A percentile compares a stretch with the other conserved stretches of the same genome.
Evolutionary conservation across 2,797 vertebrate species (phyloP).

Genomic region (Iguana delicatissima): DNA sequence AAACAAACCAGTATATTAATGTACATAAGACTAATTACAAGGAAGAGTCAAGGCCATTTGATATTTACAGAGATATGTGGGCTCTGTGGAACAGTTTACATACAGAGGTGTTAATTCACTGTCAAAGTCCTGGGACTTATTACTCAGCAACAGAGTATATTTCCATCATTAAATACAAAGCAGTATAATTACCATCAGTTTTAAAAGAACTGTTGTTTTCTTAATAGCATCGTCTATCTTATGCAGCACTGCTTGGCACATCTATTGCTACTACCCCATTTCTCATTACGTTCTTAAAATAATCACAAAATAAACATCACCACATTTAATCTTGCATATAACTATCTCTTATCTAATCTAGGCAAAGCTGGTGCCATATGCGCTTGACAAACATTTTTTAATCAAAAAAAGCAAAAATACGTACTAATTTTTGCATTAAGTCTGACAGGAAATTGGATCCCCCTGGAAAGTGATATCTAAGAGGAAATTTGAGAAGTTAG

Average conservation of each 20-base stretch:
- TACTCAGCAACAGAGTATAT: slow-evolving; percentile 59
- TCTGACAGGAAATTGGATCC: slow-evolving; percentile 83
- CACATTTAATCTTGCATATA: slow-evolving; percentile 69
- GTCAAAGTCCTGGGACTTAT: slow-evolving; percentile 52
- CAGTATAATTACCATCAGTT: slow-evolving; percentile 52
- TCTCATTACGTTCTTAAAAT: slow-evolving; percentile 69
- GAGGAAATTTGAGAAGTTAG: slow-evolving; percentile 76
- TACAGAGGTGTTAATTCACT: slow-evolving; percentile 50
- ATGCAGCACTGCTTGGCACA: slow-evolving; percentile 25
- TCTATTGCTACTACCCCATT: slow-evolving; percentile 16
- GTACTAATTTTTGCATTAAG: slow-evolving; percentile 74
- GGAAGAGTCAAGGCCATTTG: slow-evolving; percentile 17
- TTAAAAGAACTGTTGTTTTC: slow-evolving; percentile 65
- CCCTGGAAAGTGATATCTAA: slow-evolving; percentile 76
- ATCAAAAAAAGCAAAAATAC: slow-evolving; percentile 34
- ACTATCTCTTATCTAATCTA: slow-evolving; percentile 72
- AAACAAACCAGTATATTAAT: not conserved
- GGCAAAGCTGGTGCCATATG: slow-evolving; percentile 69
- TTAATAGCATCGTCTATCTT: slow-evolving; percentile 47
- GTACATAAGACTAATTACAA: slow-evolving; percentile 24
- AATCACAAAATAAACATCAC: slow-evolving; percentile 68
- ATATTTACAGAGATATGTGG: slow-evolving; percentile 24
- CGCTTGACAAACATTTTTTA: slow-evolving; percentile 67
- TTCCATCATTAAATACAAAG: slow-evolving; percentile 61
- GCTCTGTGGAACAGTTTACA: slow-evolving; percentile 1